A percentile compares a stretch with the other conserved stretches of the same genome.
These are phyloP conservation scores for Chloroceryle amazona DNA, from an alignment of 2,797 vertebrate genomes.

Conservation along the genomic window DNA sequence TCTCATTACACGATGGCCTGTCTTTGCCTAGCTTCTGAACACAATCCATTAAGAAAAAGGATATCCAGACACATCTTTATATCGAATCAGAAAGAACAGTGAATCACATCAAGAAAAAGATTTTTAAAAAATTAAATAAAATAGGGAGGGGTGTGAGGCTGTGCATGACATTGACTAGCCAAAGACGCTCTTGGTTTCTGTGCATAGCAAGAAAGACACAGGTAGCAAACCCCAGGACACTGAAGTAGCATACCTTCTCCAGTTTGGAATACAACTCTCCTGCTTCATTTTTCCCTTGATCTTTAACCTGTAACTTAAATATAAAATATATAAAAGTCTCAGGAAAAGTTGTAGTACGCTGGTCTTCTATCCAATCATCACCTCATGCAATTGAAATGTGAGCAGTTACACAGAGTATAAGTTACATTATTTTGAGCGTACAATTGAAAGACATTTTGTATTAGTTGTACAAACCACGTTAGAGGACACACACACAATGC, in stretches of 20 bases:
- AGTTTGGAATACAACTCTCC: slow-evolving; percentile 91
- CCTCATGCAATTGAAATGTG: neutral
- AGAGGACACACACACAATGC: neutral
- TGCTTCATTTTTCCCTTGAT: slow-evolving; percentile 93
- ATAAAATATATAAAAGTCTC: slow-evolving; percentile 35
- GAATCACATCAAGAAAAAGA: neutral
- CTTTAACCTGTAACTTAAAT: slow-evolving; percentile 90
- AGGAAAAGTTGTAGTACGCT: neutral
- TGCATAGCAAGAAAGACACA: neutral
- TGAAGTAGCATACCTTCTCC: slow-evolving; percentile 89
- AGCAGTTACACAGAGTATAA: neutral
- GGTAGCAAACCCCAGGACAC: neutral
- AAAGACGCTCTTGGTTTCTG: neutral
- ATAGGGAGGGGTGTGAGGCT: neutral
- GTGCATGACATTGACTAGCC: neutral
- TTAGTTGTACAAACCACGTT: neutral
- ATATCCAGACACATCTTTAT: neutral
- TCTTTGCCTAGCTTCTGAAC: neutral
- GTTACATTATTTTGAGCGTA: neutral
- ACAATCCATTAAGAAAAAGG: neutral
- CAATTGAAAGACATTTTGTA: neutral
- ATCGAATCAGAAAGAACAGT: neutral
- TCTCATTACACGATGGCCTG: neutral
- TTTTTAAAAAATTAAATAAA: neutral
- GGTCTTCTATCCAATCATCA: neutral